A percentile compares a stretch with the other conserved stretches of the same genome.
Evolutionary conservation across 1,140 invertebrate species (phyloP).

Genomic region (Thereuonema tuberculata): DNA sequence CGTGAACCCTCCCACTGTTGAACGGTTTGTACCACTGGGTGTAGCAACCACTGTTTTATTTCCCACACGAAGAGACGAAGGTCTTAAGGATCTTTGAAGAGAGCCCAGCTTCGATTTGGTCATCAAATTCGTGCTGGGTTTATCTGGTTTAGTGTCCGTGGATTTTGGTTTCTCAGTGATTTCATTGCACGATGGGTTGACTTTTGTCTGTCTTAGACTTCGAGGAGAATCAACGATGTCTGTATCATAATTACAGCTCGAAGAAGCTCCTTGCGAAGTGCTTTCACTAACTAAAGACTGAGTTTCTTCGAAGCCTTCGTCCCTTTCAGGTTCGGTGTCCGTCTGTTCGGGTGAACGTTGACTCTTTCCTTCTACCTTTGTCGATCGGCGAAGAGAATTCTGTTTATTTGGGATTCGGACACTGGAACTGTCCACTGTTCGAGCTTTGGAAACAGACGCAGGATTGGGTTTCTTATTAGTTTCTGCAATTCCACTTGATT

Average conservation of each 20-base stretch:
- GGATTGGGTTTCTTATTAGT: neutral
- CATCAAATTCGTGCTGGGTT: neutral
- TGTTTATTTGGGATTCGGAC: too few relatives aligned
- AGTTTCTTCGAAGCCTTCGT: slow-evolving; percentile 81
- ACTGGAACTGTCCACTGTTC: too few relatives aligned
- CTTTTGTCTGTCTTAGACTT: neutral
- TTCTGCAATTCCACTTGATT: neutral
- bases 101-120: neutral
- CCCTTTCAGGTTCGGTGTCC: slow-evolving; percentile 41
- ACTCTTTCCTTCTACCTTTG: too few relatives aligned
- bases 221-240: slow-evolving; percentile 16
- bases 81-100: neutral
- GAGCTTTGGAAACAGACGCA: neutral
- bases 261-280: neutral
- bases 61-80: slow-evolving; percentile 2
- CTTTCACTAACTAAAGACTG: slow-evolving; percentile 32
- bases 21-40: slow-evolving; percentile 13
- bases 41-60: slow-evolving; percentile 10
- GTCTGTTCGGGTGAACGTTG: slow-evolving; percentile 1
- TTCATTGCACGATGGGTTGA: neutral
- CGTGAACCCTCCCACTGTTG: too few relatives aligned
- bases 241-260: slow-evolving; percentile 12
- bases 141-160: neutral
- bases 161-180: neutral
- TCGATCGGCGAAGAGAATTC: too few relatives aligned